Percentiles rank a stretch among this genome's conserved stretches.
Conservation (phyloP, 2,113 vertebrate genomes). For the Tylochromis polylepis region DNA sequence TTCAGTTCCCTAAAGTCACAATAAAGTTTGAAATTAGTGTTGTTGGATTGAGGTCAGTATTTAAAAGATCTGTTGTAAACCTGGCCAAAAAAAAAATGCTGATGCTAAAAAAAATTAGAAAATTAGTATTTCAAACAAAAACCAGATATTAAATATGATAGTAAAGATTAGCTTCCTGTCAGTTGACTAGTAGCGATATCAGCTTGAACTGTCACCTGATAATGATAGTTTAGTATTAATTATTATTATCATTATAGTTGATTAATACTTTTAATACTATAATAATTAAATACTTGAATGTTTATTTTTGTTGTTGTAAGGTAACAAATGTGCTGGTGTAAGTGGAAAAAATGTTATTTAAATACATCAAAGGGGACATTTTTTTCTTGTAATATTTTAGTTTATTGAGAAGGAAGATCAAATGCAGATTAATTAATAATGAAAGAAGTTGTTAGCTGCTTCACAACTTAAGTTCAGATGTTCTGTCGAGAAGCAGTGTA, state of each 20-base stretch:
- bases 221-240: not conserved
- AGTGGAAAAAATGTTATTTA: not conserved
- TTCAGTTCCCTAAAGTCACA: not conserved
- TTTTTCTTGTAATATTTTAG: not conserved
- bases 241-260: too few relatives aligned
- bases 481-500: not conserved
- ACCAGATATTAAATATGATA: too few relatives aligned
- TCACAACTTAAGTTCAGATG: not conserved
- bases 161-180: not conserved
- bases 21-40: not conserved
- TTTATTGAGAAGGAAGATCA: not conserved
- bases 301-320: not conserved
- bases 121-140: not conserved
- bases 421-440: not conserved
- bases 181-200: not conserved
- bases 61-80: not conserved
- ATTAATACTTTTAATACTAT: too few relatives aligned
- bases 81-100: not conserved
- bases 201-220: not conserved
- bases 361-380: not conserved
- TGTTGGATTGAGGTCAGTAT: not conserved
- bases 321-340: not conserved
- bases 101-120: not conserved
- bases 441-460: not conserved
- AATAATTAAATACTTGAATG: not conserved